A percentile compares a stretch with the other conserved stretches of the same genome.
phyloP scores from a whole-genome alignment of 1,140 invertebrate genomes.

The Nebria ingens region DNA sequence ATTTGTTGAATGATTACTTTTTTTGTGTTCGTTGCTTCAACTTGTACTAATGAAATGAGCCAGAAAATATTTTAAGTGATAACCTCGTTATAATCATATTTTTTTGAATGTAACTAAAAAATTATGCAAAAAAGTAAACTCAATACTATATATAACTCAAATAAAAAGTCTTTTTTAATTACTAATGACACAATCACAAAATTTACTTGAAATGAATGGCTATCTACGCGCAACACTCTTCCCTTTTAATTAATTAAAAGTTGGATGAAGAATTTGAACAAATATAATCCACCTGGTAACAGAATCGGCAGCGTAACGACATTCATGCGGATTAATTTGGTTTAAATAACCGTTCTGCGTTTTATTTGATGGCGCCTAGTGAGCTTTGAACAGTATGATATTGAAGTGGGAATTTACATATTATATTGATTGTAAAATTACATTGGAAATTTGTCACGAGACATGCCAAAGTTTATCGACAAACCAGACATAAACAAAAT shows the following conservation, averaged over 20 bases:
- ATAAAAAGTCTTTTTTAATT: neutral
- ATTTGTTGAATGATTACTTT: neutral
- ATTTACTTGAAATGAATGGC: neutral
- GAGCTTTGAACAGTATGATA: too few relatives aligned
- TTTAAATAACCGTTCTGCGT: too few relatives aligned
- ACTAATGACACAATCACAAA: neutral
- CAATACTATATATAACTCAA: neutral
- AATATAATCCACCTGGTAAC: neutral
- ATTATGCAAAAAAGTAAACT: too few relatives aligned
- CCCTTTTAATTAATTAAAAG: neutral
- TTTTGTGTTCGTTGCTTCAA: neutral
- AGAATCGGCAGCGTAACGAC: too few relatives aligned
- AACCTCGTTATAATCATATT: too few relatives aligned
- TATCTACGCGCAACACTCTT: neutral
- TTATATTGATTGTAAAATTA: neutral
- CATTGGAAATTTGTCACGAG: neutral
- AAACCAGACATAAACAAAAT: constrained; percentile 3
- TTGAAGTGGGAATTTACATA: neutral
- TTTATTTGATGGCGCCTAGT: too few relatives aligned
- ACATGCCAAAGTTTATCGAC: neutral
- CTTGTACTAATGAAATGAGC: neutral
- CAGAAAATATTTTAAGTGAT: neutral
- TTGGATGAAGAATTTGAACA: neutral
- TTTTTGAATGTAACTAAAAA: too few relatives aligned
- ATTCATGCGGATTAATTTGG: too few relatives aligned